Conservation (phyloP, 2,797 vertebrate genomes). For the Echiichthys vipera region DNA sequence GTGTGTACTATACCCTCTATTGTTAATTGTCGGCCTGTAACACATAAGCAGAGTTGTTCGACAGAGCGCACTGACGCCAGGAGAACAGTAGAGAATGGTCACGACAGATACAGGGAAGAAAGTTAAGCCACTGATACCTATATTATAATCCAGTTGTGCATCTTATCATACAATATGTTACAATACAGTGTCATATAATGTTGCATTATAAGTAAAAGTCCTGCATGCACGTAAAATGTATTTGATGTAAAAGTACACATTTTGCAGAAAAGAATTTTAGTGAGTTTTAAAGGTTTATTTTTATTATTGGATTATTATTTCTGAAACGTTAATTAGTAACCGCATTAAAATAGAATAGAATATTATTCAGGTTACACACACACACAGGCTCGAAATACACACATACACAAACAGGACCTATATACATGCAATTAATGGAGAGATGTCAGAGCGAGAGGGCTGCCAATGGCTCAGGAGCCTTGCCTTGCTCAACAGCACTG, state of each 20-base stretch:
- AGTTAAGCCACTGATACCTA: not conserved
- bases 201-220: not conserved
- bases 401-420: no score
- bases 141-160: not conserved
- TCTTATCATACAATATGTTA: not conserved
- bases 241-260: not conserved
- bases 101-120: not conserved
- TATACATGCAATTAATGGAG: no score
- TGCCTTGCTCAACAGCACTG: no score
- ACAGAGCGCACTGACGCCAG: slow-evolving; percentile 16
- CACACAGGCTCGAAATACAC: no score
- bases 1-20: slow-evolving; percentile 57
- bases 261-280: not conserved
- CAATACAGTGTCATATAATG: not conserved
- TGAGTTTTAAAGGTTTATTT: not conserved
- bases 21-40: slow-evolving; percentile 73
- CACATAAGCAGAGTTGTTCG: slow-evolving; percentile 60
- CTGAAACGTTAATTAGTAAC: not conserved
- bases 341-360: no score
- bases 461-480: no score
- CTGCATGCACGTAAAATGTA: not conserved
- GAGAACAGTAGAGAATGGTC: slow-evolving; percentile 45
- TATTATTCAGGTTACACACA: no score
- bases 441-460: no score
- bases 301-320: no score